phyloP scores from a whole-genome alignment of 2,797 vertebrate genomes.

The Gobionotothen gibberifrons region DNA sequence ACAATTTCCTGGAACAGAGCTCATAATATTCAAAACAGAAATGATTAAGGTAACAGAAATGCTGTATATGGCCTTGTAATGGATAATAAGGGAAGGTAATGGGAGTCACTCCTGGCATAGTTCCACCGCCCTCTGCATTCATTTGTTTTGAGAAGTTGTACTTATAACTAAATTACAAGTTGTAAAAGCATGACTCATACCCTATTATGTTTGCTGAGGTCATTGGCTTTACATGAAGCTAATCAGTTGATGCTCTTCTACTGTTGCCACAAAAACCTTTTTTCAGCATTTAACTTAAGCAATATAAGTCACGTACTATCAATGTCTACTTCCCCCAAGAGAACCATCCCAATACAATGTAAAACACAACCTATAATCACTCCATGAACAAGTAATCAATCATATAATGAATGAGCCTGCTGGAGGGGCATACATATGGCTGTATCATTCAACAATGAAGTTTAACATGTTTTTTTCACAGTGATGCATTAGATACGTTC shows the following conservation, averaged over 20 bases:
- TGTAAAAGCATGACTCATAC: conserved; percentile 27
- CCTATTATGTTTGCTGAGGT: conserved; percentile 7
- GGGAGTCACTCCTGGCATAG: conserved; percentile 22
- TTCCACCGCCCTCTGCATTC: conserved; percentile 13
- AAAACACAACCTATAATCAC: conserved; percentile 1
- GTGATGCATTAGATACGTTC: background rate
- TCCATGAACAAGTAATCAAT: background rate
- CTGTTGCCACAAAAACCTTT: conserved; percentile 22
- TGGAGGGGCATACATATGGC: background rate
- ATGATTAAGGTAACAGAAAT: background rate
- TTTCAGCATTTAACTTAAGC: background rate
- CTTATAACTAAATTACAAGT: conserved; percentile 21
- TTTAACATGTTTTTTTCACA: background rate
- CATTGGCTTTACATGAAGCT: conserved; percentile 23
- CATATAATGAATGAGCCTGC: background rate
- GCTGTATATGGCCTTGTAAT: background rate
- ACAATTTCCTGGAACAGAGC: background rate
- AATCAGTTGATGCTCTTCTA: conserved; percentile 35
- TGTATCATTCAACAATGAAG: background rate
- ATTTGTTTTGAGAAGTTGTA: conserved; percentile 15
- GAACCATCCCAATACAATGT: background rate
- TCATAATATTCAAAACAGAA: conserved; percentile 22
- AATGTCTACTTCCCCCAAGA: background rate
- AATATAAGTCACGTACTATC: background rate
- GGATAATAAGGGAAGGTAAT: conserved; percentile 16